These are phyloP conservation scores for Crax fasciolata DNA, from an alignment of 2,797 vertebrate genomes.

Conservation along the genomic window DNA sequence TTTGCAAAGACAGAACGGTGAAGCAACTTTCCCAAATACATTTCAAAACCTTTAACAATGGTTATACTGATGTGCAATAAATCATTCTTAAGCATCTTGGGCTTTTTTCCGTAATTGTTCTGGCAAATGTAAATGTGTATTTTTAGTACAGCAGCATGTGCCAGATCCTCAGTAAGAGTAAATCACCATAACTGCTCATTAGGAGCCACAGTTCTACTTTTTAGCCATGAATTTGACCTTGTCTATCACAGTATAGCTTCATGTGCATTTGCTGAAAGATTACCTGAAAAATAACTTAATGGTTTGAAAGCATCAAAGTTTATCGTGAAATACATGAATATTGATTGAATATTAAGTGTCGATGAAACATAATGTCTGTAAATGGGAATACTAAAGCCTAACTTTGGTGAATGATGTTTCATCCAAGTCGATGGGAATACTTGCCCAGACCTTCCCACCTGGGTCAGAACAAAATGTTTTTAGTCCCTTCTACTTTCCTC, in stretches of 20 bases:
- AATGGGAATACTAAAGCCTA: not conserved
- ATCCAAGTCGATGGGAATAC: not conserved
- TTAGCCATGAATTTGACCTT: not conserved
- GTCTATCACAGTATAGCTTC: not conserved
- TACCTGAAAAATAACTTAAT: not conserved
- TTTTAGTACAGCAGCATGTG: slow-evolving; percentile 21
- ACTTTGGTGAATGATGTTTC: not conserved
- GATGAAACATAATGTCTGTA: not conserved
- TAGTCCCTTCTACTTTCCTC: not conserved
- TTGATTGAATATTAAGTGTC: not conserved
- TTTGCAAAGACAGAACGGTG: not conserved
- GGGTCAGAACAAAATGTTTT: not conserved
- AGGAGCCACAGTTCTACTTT: not conserved
- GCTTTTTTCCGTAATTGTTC: slow-evolving; percentile 39
- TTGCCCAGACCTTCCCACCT: not conserved
- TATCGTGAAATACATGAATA: not conserved
- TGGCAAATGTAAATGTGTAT: slow-evolving; percentile 25
- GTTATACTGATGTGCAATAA: slow-evolving; percentile 1
- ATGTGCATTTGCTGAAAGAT: not conserved
- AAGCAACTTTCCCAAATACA: not conserved
- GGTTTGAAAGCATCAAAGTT: not conserved
- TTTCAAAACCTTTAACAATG: slow-evolving; percentile 23
- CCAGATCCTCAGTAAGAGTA: not conserved
- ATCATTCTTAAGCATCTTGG: slow-evolving; percentile 4
- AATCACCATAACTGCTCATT: not conserved